Base-by-base conservation (phyloP, 2,797 vertebrate species). In the Crenuchus spilurus region DNA sequence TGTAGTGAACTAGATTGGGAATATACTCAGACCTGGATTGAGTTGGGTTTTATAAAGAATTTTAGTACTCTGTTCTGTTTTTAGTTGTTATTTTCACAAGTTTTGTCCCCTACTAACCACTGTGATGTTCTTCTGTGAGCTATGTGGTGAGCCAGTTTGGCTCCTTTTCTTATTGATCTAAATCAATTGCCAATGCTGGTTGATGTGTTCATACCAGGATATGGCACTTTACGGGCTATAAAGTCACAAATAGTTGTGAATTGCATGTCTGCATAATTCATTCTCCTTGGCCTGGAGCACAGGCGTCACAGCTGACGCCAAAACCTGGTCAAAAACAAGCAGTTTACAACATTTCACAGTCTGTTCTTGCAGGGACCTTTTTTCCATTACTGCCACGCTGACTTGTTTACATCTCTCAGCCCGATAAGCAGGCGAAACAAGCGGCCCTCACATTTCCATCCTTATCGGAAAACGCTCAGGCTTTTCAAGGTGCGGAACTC, bases 341-440 rank as follows among this genome's bases (percentile, higher is more conserved):
- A 18, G 39, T 55, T 58, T 13, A 54, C 0, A 28, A 30, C 44
- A 28, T n/a, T 41, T 72, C 22, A 49, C 71, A 76, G 76, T 55
- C 57, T 49, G 14, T 65, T 44, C 62, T 64, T 62, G 35, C 51
- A 18, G 39, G 22, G 66, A 52, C 18, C 9, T 58, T 65, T 77
- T 77, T 76, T 76, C 42, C 52, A 64, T 82, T 79, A 80, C 76
- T 74, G 33, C 54, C 67, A 66, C 33, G 30, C 71, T 55, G 31
- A 81, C 37, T 51, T 80, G 52, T 85, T 84, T 75, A 80, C 41
- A 24, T 78, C 66, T 66, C 63, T 57, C 68, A 76, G 71, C 75
- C 80, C 70, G 77, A 78, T 81, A 60, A 79, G 49, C 4, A 35
- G 18, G 22, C 35, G 37, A 7, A 52, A 30, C 46, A 14, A 54